phyloP scores from a whole-genome alignment of 2,113 vertebrate genomes.

The Recurvirostra avosetta region DNA sequence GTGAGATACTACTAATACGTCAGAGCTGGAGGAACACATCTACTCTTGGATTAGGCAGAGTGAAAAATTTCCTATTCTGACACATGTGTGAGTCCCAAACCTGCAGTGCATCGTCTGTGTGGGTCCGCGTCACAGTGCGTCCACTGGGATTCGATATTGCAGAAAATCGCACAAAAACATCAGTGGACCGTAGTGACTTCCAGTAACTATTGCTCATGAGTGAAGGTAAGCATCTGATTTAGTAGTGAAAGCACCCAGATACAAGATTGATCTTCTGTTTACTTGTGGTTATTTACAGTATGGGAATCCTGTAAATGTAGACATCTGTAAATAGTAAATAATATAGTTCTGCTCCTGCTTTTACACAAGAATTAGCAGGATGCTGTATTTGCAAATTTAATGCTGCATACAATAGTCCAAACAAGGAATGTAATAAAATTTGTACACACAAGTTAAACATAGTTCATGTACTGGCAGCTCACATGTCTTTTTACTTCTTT shows the following conservation, averaged over 20 bases:
- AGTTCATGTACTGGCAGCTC: background rate
- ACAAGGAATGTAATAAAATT: background rate
- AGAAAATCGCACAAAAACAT: background rate
- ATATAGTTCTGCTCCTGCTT: background rate
- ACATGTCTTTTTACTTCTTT: background rate
- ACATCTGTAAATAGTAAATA: background rate
- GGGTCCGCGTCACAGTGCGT: rapidly evolving
- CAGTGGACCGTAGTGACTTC: background rate
- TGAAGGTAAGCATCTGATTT: background rate
- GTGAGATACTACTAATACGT: background rate
- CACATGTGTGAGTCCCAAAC: background rate
- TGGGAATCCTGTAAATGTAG: background rate
- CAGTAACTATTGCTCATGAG: background rate
- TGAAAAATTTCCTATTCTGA: background rate
- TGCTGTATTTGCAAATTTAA: background rate
- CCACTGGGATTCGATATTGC: background rate
- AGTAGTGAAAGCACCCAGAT: background rate
- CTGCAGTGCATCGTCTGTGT: background rate
- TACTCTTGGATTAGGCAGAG: background rate
- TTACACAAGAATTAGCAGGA: background rate
- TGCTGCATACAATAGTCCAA: background rate
- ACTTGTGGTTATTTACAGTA: background rate
- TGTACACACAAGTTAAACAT: background rate
- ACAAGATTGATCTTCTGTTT: background rate
- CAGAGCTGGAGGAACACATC: background rate